Evolutionary conservation across 2,113 vertebrate species (phyloP).

Genomic region (Centrocercus urophasianus): DNA sequence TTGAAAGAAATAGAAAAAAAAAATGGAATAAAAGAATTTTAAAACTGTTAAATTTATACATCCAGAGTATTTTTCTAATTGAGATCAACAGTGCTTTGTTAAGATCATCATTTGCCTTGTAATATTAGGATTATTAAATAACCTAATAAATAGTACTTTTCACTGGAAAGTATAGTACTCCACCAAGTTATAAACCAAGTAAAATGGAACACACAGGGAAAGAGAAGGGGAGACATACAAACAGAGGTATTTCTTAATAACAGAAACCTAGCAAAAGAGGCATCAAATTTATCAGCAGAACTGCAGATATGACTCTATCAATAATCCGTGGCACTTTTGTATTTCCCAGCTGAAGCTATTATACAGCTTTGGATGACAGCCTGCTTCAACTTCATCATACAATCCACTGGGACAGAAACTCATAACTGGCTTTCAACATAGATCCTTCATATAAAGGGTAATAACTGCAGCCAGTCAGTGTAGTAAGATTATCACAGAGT

Average conservation of each 20-base stretch:
- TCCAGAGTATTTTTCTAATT: background rate
- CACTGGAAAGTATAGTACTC: conserved; percentile 59
- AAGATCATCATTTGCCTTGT: conserved; percentile 72
- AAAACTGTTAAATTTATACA: background rate
- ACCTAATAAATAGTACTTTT: conserved; percentile 24
- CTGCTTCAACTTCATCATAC: conserved; percentile 88
- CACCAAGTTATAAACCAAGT: conserved; percentile 64
- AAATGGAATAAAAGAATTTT: background rate
- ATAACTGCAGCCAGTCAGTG: conserved; percentile 88
- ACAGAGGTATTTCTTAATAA: conserved; percentile 88
- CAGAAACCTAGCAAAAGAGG: conserved; percentile 82
- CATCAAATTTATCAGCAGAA: conserved; percentile 91
- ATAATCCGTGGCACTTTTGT: conserved; percentile 91
- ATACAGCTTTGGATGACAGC: conserved; percentile 88
- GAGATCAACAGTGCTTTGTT: conserved; percentile 43
- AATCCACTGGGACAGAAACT: conserved; percentile 92
- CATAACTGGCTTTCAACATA: conserved; percentile 93
- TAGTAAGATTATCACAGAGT: conserved; percentile 81
- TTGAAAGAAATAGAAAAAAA: background rate
- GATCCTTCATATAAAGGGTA: conserved; percentile 89
- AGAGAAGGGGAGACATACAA: conserved; percentile 71
- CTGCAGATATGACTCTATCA: conserved; percentile 91
- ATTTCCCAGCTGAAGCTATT: conserved; percentile 90
- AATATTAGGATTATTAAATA: conserved; percentile 59
- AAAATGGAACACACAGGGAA: conserved; percentile 58